Conservation (phyloP, 2,113 vertebrate genomes). For the Rhadina sibilatrix region DNA sequence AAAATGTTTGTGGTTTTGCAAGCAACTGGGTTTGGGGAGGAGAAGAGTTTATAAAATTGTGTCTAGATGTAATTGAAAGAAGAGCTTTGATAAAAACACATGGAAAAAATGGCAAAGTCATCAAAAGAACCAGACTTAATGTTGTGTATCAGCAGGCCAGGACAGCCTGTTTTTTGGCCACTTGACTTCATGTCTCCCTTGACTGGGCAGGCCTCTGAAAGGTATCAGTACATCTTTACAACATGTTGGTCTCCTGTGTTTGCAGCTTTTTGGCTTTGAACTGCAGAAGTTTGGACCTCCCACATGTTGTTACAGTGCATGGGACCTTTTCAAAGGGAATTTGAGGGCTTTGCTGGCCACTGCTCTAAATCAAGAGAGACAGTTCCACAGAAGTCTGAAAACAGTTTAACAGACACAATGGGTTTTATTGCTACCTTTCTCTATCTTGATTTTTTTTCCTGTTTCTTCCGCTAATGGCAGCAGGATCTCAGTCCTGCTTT, state of each 20-base stretch:
- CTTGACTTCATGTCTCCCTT: not conserved
- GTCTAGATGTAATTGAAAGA: not conserved
- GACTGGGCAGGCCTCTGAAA: not conserved
- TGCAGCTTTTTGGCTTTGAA: not conserved
- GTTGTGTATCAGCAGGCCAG: not conserved
- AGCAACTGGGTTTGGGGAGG: not conserved
- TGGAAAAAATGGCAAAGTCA: not conserved
- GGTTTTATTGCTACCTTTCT: not conserved
- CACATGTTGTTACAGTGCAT: not conserved
- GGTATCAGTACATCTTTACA: not conserved
- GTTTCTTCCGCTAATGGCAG: not conserved
- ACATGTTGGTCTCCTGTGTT: not conserved
- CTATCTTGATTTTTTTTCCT: not conserved
- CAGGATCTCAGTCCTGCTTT: not conserved
- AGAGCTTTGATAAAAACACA: not conserved
- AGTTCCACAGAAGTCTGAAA: not conserved
- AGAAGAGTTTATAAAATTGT: not conserved
- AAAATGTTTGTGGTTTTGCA: not conserved
- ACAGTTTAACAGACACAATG: accelerated
- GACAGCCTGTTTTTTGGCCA: not conserved
- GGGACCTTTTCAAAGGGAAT: not conserved
- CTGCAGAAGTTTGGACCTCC: not conserved
- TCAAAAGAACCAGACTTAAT: not conserved
- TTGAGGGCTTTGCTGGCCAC: not conserved
- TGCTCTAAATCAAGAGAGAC: not conserved